Base-by-base conservation (phyloP, 2,888 invertebrate species). In the Xiphydria camelus region DNA sequence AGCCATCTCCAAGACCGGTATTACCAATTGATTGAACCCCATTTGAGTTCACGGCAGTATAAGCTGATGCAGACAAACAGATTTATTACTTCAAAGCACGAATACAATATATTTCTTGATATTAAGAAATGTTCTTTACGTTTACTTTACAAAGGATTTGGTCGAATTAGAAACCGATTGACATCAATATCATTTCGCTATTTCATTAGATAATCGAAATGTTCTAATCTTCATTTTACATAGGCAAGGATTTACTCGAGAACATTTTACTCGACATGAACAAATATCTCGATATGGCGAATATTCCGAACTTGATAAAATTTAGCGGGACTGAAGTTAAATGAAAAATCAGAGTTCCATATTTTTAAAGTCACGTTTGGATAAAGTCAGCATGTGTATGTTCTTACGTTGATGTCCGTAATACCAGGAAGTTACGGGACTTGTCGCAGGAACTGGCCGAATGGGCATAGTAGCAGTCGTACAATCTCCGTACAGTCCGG, bases 361-460 rank as follows among this genome's bases (percentile, higher is more conserved):
- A n/a, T n/a, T n/a, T n/a, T n/a, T n/a, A n/a, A n/a, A n/a, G n/a
- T n/a, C n/a, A n/a, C n/a, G n/a, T n/a, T n/a, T n/a, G n/a, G n/a
- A n/a, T n/a, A n/a, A n/a, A n/a, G n/a, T n/a, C n/a, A n/a, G n/a
- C n/a, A n/a, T n/a, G n/a, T n/a, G n/a, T n/a, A n/a, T 34, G 67
- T 68, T 61, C 68, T 65, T 49, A 70, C 74, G 59, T 59, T 75
- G 73, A 55, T 65, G 68, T 22, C 62, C 61, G 43, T 78, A 80
- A 59, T 78, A 80, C 77, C 79, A 79, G 2, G 81, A 75, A 18
- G 79, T 66, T 35, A 77, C 62, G 29, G 78, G 76, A 59, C 75
- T 78, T 25, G 77, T 68, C 17, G 79, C 75, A 20, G 81, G 77
- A 26, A 81, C 75, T 23, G 82, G 79, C 53, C 81, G 70, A 39